phyloP scores from a whole-genome alignment of 2,113 vertebrate species.

The Gnathonemus longibarbis region DNA sequence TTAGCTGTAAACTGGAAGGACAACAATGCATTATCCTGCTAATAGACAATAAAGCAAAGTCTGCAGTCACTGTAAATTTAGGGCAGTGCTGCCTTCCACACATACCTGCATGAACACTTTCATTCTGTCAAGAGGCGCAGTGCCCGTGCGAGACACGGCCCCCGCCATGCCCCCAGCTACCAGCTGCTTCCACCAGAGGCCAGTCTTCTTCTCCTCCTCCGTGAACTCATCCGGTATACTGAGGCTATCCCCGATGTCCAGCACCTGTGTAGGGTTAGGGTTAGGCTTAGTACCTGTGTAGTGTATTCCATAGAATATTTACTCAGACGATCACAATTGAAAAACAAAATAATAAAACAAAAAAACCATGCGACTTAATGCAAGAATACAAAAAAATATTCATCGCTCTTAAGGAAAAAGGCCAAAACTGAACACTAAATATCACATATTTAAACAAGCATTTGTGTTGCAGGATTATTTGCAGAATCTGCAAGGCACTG shows the following conservation, averaged over 20 bases:
- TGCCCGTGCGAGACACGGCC: constrained; percentile 88
- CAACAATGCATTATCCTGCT: not conserved
- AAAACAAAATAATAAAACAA: not conserved
- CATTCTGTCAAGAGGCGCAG: constrained; percentile 87
- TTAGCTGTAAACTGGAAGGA: not conserved
- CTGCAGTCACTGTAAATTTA: not conserved
- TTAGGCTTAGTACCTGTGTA: not conserved
- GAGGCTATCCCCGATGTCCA: constrained; percentile 94
- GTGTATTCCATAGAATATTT: not conserved
- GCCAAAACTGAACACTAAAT: not conserved
- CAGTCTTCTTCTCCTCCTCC: constrained; percentile 84
- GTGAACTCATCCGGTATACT: constrained; percentile 96
- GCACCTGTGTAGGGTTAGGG: constrained; percentile 59
- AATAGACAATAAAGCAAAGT: not conserved
- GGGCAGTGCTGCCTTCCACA: not conserved
- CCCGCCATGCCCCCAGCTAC: constrained; percentile 79
- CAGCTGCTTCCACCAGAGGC: constrained; percentile 92
- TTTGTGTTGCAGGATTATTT: not conserved
- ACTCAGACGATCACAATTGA: not conserved
- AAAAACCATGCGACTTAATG: not conserved
- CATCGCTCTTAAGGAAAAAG: not conserved
- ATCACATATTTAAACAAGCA: not conserved
- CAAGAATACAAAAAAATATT: not conserved
- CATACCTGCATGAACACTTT: constrained; percentile 98
- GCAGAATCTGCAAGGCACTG: not conserved